These are phyloP conservation scores for Drosophila anomelani DNA, from an alignment of 2,888 invertebrate species.

Conservation along the genomic window DNA sequence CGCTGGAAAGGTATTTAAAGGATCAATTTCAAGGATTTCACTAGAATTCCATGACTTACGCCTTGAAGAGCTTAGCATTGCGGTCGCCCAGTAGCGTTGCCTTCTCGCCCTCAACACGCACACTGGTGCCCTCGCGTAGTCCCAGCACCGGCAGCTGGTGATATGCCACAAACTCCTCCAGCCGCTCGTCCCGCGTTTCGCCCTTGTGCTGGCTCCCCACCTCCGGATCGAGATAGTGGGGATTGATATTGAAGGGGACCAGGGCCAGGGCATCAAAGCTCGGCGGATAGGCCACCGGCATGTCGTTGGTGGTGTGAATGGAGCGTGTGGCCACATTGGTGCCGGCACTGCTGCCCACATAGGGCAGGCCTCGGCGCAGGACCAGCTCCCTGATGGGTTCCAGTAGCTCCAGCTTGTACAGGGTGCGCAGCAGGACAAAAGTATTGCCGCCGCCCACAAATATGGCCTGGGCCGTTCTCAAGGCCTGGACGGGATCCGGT, in stretches of 20 bases:
- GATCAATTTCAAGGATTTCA: background rate
- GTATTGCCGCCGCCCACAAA: slow-evolving; percentile 94
- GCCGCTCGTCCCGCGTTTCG: slow-evolving; percentile 91
- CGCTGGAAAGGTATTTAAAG: slow-evolving; percentile 82
- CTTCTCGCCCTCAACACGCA: slow-evolving; percentile 87
- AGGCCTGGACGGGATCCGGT: slow-evolving; percentile 86
- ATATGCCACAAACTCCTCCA: slow-evolving; percentile 88
- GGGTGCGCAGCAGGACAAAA: slow-evolving; percentile 89
- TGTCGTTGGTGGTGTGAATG: slow-evolving; percentile 94
- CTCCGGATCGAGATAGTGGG: slow-evolving; percentile 91
- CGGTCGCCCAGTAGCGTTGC: slow-evolving; percentile 87
- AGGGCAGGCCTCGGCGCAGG: slow-evolving; percentile 87
- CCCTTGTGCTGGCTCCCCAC: slow-evolving; percentile 88
- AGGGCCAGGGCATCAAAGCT: slow-evolving; percentile 88
- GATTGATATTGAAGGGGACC: slow-evolving; percentile 93
- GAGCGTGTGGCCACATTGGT: slow-evolving; percentile 92
- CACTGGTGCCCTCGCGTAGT: slow-evolving; percentile 89
- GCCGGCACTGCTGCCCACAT: slow-evolving; percentile 93
- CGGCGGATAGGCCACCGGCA: slow-evolving; percentile 93
- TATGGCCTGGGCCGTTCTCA: slow-evolving; percentile 88
- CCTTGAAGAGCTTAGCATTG: slow-evolving; percentile 88
- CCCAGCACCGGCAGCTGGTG: slow-evolving; percentile 88
- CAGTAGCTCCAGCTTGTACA: slow-evolving; percentile 89
- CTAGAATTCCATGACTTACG: slow-evolving; percentile 85
- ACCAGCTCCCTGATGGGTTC: slow-evolving; percentile 88